Percentiles rank a stretch among this genome's conserved stretches.
Conservation (phyloP, 2,888 invertebrate species). For the Frankliniella fusca region DNA sequence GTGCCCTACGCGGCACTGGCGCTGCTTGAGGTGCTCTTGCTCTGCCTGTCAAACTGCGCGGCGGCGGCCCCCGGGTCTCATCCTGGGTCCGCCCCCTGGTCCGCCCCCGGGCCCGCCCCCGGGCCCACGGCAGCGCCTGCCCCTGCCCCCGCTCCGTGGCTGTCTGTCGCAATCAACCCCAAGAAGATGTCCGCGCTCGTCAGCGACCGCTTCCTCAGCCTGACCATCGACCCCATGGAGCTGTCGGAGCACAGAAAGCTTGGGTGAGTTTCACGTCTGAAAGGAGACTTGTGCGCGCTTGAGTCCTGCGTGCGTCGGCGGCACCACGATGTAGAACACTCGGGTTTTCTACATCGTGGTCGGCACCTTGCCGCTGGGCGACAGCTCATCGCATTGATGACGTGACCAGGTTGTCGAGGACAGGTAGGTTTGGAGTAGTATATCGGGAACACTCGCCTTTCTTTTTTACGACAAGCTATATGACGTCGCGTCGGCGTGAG, state of each 20-base stretch:
- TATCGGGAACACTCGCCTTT: too few relatives aligned
- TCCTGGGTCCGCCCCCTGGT: not conserved
- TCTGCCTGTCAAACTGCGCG: not conserved
- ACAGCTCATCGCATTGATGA: too few relatives aligned
- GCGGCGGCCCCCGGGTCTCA: not conserved
- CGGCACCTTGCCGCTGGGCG: too few relatives aligned
- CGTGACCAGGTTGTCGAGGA: too few relatives aligned
- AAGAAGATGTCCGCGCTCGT: constrained; percentile 5
- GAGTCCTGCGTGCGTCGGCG: too few relatives aligned
- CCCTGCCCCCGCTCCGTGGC: not conserved
- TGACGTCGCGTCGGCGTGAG: not conserved
- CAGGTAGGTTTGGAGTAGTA: too few relatives aligned
- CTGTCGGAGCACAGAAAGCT: constrained; percentile 1
- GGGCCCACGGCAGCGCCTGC: not conserved
- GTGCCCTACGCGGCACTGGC: not conserved
- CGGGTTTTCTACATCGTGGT: too few relatives aligned
- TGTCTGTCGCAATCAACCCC: not conserved
- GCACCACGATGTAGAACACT: too few relatives aligned
- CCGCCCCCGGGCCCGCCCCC: not conserved
- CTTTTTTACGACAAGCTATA: too few relatives aligned
- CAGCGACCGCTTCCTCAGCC: not conserved
- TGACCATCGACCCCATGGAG: constrained; percentile 10
- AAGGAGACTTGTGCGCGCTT: too few relatives aligned
- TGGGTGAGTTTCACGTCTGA: not conserved
- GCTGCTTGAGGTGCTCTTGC: not conserved